A percentile compares a stretch with the other conserved stretches of the same genome.
These are phyloP conservation scores for Aleadryas rufinucha DNA, from an alignment of 2,113 vertebrate species.

Conservation along the genomic window DNA sequence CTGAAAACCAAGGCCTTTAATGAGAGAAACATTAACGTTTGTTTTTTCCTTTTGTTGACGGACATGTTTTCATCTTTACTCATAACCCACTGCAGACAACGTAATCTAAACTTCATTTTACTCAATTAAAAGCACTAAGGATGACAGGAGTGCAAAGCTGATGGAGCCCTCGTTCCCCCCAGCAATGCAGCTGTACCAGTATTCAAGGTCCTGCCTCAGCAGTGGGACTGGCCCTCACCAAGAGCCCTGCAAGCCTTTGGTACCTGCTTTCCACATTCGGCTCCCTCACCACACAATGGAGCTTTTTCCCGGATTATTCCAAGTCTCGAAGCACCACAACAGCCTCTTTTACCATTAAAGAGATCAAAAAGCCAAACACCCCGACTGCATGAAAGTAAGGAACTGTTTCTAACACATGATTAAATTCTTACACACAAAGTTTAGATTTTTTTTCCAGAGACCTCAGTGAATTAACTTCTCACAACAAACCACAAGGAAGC, in stretches of 20 bases:
- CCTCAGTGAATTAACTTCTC: neutral
- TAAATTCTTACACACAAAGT: neutral
- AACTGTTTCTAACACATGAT: neutral
- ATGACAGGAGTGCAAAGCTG: neutral
- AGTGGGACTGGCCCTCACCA: neutral
- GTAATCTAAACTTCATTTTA: neutral
- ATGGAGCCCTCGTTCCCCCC: accelerated
- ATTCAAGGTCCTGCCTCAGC: neutral
- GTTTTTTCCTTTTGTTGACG: neutral
- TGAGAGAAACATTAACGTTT: neutral
- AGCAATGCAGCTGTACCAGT: neutral
- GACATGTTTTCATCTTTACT: neutral
- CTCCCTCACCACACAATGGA: neutral
- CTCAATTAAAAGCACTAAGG: neutral
- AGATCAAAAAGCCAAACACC: neutral
- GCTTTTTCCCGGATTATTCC: neutral
- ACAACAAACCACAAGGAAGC: conserved; percentile 2
- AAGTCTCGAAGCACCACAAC: neutral
- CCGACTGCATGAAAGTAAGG: neutral
- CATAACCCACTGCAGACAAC: neutral
- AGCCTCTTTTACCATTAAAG: neutral
- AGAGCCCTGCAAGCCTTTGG: neutral
- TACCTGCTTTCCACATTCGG: neutral
- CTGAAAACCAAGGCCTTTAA: neutral
- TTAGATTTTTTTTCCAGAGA: neutral